These are phyloP conservation scores for Pemphredon lugubris DNA, from an alignment of 2,888 invertebrate genomes.

Conservation along the genomic window DNA sequence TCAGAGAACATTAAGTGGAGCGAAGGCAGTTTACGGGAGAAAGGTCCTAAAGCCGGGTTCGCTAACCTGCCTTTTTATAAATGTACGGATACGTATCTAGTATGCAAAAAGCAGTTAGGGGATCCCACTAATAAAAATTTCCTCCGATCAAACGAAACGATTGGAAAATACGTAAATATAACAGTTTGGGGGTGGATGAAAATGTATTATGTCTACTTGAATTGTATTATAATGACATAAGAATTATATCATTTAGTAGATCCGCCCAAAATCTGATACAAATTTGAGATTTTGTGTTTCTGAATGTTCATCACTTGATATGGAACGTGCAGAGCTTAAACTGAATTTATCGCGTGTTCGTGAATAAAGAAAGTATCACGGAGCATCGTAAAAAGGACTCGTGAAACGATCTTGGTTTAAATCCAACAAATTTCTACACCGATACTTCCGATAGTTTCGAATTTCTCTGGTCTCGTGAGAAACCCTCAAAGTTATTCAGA, in stretches of 20 bases:
- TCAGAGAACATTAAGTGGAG: slow-evolving; percentile 48
- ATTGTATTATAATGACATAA: no score
- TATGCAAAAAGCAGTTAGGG: slow-evolving; percentile 14
- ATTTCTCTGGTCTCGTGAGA: background rate
- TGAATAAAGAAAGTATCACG: slow-evolving; percentile 7
- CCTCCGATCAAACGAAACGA: no score
- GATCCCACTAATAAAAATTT: no score
- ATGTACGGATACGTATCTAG: slow-evolving; percentile 2
- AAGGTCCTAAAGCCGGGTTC: slow-evolving; percentile 68
- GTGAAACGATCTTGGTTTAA: background rate
- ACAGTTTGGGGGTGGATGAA: no score
- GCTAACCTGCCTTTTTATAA: slow-evolving; percentile 52
- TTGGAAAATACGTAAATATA: no score
- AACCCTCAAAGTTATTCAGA: no score
- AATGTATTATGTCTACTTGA: no score
- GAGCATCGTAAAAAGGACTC: background rate
- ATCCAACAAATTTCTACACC: background rate
- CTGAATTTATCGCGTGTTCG: slow-evolving; percentile 1
- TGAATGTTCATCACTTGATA: no score
- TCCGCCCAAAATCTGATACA: no score
- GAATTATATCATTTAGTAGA: no score
- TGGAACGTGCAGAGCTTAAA: background rate
- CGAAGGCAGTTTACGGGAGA: slow-evolving; percentile 63
- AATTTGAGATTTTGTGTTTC: no score
- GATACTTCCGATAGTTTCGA: background rate